phyloP scores from a whole-genome alignment of 2,888 invertebrate species.

The Nezara viridula region DNA sequence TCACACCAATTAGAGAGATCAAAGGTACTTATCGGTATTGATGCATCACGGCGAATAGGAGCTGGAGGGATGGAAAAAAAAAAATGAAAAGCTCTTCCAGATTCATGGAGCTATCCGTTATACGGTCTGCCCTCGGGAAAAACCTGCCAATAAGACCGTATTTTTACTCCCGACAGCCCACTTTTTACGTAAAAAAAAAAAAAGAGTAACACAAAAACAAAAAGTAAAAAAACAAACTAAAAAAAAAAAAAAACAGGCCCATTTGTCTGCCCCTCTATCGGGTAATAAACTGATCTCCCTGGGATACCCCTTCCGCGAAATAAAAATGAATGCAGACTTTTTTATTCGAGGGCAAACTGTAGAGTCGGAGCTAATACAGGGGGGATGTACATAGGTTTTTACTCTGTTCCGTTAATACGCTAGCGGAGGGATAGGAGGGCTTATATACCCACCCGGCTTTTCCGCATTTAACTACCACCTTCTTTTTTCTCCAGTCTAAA shows the following conservation, averaged over 20 bases:
- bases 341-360: conserved; percentile 51
- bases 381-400: conserved; percentile 59
- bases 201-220: conserved; percentile 9
- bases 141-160: conserved; percentile 60
- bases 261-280: conserved; percentile 59
- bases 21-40: conserved; percentile 58
- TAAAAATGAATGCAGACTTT: conserved; percentile 59
- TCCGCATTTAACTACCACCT: conserved; percentile 52
- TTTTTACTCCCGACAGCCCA: conserved; percentile 40
- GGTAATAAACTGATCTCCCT: conserved; percentile 58
- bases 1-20: conserved; percentile 59
- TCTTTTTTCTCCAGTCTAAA: conserved; percentile 45
- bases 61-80: background rate
- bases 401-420: conserved; percentile 58
- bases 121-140: conserved; percentile 52
- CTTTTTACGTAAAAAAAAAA: conserved; percentile 15
- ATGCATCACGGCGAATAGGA: conserved; percentile 40
- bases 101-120: conserved; percentile 58
- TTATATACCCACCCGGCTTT: background rate
- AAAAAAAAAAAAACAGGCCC: conserved; percentile 30
- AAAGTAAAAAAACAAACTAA: conserved; percentile 43
- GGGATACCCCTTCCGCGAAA: conserved; percentile 49
- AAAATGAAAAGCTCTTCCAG: conserved; percentile 49
- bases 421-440: background rate
- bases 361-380: conserved; percentile 45